Base-by-base conservation (phyloP, 2,888 invertebrate species). In the Hydraecia micacea region DNA sequence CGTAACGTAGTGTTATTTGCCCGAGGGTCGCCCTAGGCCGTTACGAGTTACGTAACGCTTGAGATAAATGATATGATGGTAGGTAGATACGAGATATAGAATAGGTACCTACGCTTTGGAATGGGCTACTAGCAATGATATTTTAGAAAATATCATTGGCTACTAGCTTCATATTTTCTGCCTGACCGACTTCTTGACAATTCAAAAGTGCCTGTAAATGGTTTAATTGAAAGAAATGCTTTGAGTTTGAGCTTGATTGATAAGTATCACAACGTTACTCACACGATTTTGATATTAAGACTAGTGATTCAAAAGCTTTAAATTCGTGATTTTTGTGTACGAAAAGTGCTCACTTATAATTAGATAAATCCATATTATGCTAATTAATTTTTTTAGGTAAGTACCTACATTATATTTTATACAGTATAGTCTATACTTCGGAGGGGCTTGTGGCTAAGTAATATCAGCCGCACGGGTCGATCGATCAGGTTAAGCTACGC, bases 21-120 rank as follows among this genome's bases (percentile, higher is more conserved):
- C 46, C 60, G 78, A 74, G 77, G 76, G 76, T 69, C 81, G 60
- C 66, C 49, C 32, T 67, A 36, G 0, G 36, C 18, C 49, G 67
- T 39, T 32, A 32, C 32, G 32, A 55, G 71, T 85, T 80, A 81
- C 70, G 80, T 77, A 81, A 85, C 46, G 13, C 15, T 13, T n/a
- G 65, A 80, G 77, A 75, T 82, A 76, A 79, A 83, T 77, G 49
- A 81, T 73, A 63, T 70, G 63, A 75, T 62, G 11, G 49, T 75
- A 62, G 62, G 32, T 32, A 58, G 55, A 58, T 18, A 62, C 18
- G 32, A 49, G 55, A 78, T 72, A 18, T 58, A 36, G 32, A 58
- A 36, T 36, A 68, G 46, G n/a, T n/a, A n/a, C n/a, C n/a, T n/a
- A n/a, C n/a, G n/a, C n/a, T n/a, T n/a, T n/a, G n/a, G n/a, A n/a